Base-by-base conservation (phyloP, 2,888 invertebrate genomes). In the Candidula unifasciata region DNA sequence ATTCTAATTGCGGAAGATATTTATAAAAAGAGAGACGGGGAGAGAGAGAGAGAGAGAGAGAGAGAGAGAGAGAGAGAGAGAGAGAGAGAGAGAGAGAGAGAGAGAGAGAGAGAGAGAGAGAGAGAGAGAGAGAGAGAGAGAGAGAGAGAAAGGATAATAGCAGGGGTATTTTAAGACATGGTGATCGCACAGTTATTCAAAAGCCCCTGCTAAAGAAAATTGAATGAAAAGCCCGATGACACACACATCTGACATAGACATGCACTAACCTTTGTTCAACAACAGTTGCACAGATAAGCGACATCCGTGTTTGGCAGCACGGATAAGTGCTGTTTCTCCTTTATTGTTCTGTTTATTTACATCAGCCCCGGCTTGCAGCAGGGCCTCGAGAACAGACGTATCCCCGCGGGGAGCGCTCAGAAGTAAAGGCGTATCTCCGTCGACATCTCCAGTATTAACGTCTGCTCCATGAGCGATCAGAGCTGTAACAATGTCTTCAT, bases 401-500 rank as follows among this genome's bases (percentile, higher is more conserved):
- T 73, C 57, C 27, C 78, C 71, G 79, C 64, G 69, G 10, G 52
- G 13, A 6, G 83, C 60, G 33, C 37, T 73, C 30, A 80, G 44
- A 10, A 83, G 30, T 30, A 90, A 73, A 0, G 90, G 85, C 1
- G 88, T 89, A 76, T 88, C 89, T 3, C 91, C 91, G 27, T 88
- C 85, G 18, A 88, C 82, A 81, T 91, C 90, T 16, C 88, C 88
- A 27, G 87, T 85, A 84, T 89, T 89, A 21, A 90, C 89, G 68
- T 89, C 88, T 2, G 90, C 89, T 24, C 89, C 88, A 1, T 88
- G 88, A 10, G 80, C 64, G 21, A 91, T 85, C 8, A 91, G 86
- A 6, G 68, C 16, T 6, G 44, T 57, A 0, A 74, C 81, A 0
- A 78, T 82, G 37, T 81, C 71, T 5, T 69, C 74, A 37, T 30